A percentile compares a stretch with the other conserved stretches of the same genome.
phyloP scores from a whole-genome alignment of 2,797 vertebrate species.

The Oreochromis grahami region DNA sequence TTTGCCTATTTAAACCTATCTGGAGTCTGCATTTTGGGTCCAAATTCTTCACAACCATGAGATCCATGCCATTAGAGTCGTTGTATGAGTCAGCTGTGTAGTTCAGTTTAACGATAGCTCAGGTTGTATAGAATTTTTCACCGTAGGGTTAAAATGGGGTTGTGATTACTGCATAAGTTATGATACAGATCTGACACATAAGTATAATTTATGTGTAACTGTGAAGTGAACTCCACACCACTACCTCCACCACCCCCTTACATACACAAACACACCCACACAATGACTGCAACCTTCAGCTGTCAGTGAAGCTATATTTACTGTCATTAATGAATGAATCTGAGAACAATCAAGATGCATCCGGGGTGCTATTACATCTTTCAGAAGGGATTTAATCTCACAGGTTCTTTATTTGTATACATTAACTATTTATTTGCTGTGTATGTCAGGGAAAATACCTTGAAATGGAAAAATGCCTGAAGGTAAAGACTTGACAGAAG shows the following conservation, averaged over 20 bases:
- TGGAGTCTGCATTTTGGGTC: neutral
- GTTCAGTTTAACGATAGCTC: neutral
- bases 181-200: neutral
- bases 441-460: neutral
- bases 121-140: neutral
- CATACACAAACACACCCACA: neutral
- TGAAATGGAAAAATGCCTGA: neutral
- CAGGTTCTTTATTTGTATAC: neutral
- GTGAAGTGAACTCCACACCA: neutral
- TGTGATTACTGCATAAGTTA: neutral
- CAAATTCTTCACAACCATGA: neutral
- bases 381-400: neutral
- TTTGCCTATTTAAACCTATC: neutral
- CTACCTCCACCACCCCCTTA: neutral
- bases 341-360: neutral
- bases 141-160: neutral
- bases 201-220: neutral
- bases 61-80: neutral
- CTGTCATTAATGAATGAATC: neutral
- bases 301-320: neutral
- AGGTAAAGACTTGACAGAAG: neutral
- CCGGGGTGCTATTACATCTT: neutral
- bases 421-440: neutral
- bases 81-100: neutral
- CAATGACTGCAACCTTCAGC: neutral